Evolutionary conservation across 2,888 invertebrate genomes (phyloP).

Genomic region (Biston betularia): DNA sequence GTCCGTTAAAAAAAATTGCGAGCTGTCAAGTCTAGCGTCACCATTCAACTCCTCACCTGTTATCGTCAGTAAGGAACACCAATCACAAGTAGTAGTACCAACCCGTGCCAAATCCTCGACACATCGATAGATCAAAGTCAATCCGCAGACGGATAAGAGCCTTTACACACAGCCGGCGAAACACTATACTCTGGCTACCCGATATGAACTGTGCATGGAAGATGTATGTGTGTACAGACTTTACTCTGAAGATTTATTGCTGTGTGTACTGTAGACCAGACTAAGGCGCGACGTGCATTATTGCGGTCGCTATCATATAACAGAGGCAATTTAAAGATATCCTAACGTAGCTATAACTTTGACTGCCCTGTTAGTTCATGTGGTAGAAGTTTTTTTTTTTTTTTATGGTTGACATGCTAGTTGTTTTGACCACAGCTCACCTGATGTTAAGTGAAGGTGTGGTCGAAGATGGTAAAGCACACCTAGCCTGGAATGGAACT

Average conservation of each 20-base stretch:
- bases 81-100: conserved; percentile 3
- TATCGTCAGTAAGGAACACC: not conserved
- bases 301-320: not conserved
- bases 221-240: conserved; percentile 10
- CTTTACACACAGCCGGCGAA: conserved; percentile 17
- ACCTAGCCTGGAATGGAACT: too few species aligned
- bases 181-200: conserved; percentile 12
- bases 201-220: conserved; percentile 2
- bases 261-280: conserved; percentile 4
- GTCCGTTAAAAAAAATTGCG: too few species aligned
- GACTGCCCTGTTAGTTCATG: too few species aligned
- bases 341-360: too few species aligned
- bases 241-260: conserved; percentile 1
- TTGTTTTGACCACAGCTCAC: too few species aligned
- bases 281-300: not conserved
- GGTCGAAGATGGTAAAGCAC: too few species aligned
- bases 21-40: not conserved
- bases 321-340: not conserved
- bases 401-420: too few species aligned
- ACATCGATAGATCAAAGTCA: conserved; percentile 36
- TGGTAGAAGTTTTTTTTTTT: too few species aligned
- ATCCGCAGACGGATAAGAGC: conserved; percentile 21
- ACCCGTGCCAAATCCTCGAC: conserved; percentile 11
- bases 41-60: not conserved
- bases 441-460: too few species aligned